These are phyloP conservation scores for Teinopalpus imperialis DNA, from an alignment of 2,888 invertebrate genomes.

Conservation along the genomic window DNA sequence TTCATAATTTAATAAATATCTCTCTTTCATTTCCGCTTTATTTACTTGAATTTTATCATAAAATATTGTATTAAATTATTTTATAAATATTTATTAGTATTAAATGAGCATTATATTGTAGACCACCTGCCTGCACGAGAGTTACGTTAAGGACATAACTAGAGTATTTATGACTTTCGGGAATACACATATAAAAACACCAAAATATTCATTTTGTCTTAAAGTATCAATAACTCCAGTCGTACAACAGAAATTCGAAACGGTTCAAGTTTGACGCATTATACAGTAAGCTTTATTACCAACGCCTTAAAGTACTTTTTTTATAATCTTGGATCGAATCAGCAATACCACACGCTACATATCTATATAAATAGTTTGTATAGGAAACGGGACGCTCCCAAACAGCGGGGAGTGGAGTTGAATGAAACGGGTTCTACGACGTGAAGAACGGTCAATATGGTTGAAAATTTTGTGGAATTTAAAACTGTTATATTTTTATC, in stretches of 20 bases:
- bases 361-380: slow-evolving; percentile 64
- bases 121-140: slow-evolving; percentile 9
- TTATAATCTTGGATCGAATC: background rate
- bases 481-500: slow-evolving; percentile 2
- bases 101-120: background rate
- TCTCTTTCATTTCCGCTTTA: background rate
- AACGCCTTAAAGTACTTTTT: slow-evolving; percentile 3
- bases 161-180: background rate
- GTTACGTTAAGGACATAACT: background rate
- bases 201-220: background rate
- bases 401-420: slow-evolving; percentile 34
- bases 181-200: background rate
- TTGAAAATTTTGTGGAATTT: slow-evolving; percentile 22
- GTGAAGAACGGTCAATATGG: slow-evolving; percentile 26
- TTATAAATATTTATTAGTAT: background rate
- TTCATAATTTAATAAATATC: background rate
- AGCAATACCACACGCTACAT: slow-evolving; percentile 32
- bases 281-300: slow-evolving; percentile 1
- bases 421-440: slow-evolving; percentile 33
- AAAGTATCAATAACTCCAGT: background rate
- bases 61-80: too few relatives aligned
- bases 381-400: slow-evolving; percentile 47
- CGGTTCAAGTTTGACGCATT: background rate
- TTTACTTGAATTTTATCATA: slow-evolving; percentile 1
- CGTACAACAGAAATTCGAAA: background rate